A percentile compares a stretch with the other conserved stretches of the same genome.
These are phyloP conservation scores for Ictalurus punctatus DNA, from an alignment of 2,113 vertebrate species.

Conservation along the genomic window DNA sequence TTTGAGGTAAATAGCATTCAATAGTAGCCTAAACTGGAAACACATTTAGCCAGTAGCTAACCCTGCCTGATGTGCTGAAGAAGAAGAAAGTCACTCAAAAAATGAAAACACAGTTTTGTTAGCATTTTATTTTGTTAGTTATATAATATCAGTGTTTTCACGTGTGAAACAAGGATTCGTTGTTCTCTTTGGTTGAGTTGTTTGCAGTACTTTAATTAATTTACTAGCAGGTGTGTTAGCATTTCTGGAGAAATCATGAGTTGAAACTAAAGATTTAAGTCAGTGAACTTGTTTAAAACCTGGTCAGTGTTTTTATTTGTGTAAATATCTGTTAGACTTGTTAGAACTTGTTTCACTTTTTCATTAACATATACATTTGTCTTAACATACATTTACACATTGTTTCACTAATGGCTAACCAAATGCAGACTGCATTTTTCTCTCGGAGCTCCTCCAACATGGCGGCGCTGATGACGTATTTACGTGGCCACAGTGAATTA, in stretches of 20 bases:
- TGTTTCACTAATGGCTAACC: not conserved
- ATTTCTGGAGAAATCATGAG: not conserved
- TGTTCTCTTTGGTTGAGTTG: not conserved
- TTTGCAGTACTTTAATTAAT: not conserved
- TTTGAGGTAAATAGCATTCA: not conserved
- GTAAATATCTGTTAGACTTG: not conserved
- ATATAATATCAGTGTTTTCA: not conserved
- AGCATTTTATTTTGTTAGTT: not conserved
- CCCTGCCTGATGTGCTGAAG: not conserved
- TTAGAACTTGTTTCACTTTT: not conserved
- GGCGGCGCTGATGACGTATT: conserved; percentile 2
- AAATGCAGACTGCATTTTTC: not conserved
- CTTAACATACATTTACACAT: too few species aligned
- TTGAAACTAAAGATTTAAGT: too few species aligned
- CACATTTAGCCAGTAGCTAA: not conserved
- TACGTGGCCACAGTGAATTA: not conserved
- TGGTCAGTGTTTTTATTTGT: not conserved
- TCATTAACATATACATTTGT: not conserved
- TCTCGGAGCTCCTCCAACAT: not conserved
- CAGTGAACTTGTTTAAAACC: not conserved
- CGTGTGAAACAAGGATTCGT: not conserved
- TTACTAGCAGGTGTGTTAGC: not conserved
- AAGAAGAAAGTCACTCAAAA: too few species aligned
- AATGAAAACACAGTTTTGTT: too few species aligned
- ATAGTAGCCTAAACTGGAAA: not conserved